A percentile compares a stretch with the other conserved stretches of the same genome.
Conservation (phyloP, 2,797 vertebrate genomes). For the Propithecus perrieri region DNA sequence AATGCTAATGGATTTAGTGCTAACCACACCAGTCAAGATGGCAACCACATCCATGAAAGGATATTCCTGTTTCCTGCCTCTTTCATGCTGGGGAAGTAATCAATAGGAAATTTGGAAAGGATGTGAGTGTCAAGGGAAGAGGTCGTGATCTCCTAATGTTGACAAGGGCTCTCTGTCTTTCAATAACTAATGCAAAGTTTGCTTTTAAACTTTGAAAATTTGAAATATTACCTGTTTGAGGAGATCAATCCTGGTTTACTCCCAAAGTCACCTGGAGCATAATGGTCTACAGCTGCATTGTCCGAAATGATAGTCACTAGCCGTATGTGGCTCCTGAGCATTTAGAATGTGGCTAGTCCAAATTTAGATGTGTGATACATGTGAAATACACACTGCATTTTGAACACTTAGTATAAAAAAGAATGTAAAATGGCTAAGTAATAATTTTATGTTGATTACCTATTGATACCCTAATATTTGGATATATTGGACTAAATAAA, state of each 20-base stretch:
- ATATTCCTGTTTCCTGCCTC: conserved; percentile 70
- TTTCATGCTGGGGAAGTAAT: conserved; percentile 62
- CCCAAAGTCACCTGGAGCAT: background rate
- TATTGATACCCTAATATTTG: background rate
- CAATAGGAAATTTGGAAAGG: conserved; percentile 69
- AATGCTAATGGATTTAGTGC: conserved; percentile 77
- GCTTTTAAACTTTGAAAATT: conserved; percentile 23
- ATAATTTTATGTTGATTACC: background rate
- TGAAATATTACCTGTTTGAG: background rate
- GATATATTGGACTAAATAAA: background rate
- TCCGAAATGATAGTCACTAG: background rate
- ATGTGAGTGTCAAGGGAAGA: conserved; percentile 5
- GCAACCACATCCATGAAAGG: conserved; percentile 73
- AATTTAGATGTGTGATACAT: background rate
- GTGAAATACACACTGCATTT: background rate
- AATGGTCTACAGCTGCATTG: background rate
- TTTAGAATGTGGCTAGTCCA: background rate
- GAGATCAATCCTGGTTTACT: background rate
- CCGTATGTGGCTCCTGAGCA: background rate
- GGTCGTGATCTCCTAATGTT: conserved; percentile 29
- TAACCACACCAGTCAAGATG: conserved; percentile 74
- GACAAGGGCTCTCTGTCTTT: conserved; percentile 44
- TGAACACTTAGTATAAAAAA: background rate
- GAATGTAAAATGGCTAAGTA: background rate
- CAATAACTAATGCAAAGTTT: background rate